phyloP scores from a whole-genome alignment of 1,140 invertebrate species.

The Rhizoglyphus robini region DNA sequence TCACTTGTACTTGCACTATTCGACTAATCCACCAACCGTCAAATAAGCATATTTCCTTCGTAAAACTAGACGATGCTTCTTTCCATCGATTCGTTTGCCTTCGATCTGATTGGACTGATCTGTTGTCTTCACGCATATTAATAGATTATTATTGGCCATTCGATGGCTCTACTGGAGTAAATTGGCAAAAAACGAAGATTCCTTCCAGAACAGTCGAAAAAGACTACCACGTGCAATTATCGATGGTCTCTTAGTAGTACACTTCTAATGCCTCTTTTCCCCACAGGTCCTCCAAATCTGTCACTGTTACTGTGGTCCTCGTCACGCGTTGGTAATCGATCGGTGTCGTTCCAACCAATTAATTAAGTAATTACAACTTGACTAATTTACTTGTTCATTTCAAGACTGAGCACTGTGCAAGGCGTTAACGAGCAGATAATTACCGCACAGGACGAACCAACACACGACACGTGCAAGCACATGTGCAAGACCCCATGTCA shows the following conservation, averaged over 20 bases:
- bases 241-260: not conserved
- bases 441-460: not conserved
- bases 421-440: constrained; percentile 36
- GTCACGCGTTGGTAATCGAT: constrained; percentile 46
- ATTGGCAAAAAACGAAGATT: constrained; percentile 9
- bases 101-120: no score
- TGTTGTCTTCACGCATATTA: no score
- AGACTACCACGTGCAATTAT: constrained; percentile 14
- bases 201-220: not conserved
- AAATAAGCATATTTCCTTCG: no score
- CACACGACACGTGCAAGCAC: constrained; percentile 41
- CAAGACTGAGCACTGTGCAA: constrained; percentile 8
- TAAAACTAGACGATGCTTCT: no score
- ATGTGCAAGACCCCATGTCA: constrained; percentile 55
- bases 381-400: not conserved
- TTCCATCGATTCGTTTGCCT: no score
- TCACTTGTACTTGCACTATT: no score
- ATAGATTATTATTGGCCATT: no score
- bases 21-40: no score
- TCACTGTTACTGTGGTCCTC: constrained; percentile 64
- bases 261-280: not conserved
- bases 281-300: constrained; percentile 39
- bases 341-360: not conserved
- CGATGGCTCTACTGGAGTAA: no score
- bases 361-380: no score